phyloP scores from a whole-genome alignment of 1,140 invertebrate species.

The Drosophila neocordata region DNA sequence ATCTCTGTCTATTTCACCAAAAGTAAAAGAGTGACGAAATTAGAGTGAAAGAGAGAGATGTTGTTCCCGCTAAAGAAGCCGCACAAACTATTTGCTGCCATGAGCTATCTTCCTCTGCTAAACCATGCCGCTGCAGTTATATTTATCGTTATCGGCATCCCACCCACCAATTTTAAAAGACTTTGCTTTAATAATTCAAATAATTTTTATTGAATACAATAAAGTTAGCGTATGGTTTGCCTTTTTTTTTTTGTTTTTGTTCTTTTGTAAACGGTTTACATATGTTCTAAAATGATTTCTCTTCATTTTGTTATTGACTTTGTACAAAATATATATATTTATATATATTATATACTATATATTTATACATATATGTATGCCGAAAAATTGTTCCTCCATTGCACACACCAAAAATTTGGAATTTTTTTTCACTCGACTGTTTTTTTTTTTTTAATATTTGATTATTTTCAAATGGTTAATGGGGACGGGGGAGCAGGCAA shows the following conservation, averaged over 20 bases:
- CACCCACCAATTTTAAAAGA: not conserved
- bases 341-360: constrained; percentile 24
- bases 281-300: constrained; percentile 66
- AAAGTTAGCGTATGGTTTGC: constrained; percentile 71
- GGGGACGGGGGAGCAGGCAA: not conserved
- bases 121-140: not conserved
- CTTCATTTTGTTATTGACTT: constrained; percentile 48
- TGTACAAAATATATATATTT: constrained; percentile 74
- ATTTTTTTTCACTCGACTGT: constrained; percentile 63
- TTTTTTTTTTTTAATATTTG: constrained; percentile 39
- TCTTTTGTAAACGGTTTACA: constrained; percentile 56
- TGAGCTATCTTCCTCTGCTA: not conserved
- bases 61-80: too few relatives aligned
- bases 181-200: constrained; percentile 51
- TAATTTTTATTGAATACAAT: constrained; percentile 78
- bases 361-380: constrained; percentile 61
- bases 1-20: not conserved
- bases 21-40: too few relatives aligned
- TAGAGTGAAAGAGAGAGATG: too few relatives aligned
- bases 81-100: too few relatives aligned
- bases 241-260: constrained; percentile 31
- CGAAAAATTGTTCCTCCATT: constrained; percentile 78
- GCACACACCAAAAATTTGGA: constrained; percentile 53
- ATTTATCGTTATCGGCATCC: not conserved
- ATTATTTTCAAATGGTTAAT: constrained; percentile 14